Evolutionary conservation across 2,797 vertebrate species (phyloP).

Genomic region (Galaxias olidus): DNA sequence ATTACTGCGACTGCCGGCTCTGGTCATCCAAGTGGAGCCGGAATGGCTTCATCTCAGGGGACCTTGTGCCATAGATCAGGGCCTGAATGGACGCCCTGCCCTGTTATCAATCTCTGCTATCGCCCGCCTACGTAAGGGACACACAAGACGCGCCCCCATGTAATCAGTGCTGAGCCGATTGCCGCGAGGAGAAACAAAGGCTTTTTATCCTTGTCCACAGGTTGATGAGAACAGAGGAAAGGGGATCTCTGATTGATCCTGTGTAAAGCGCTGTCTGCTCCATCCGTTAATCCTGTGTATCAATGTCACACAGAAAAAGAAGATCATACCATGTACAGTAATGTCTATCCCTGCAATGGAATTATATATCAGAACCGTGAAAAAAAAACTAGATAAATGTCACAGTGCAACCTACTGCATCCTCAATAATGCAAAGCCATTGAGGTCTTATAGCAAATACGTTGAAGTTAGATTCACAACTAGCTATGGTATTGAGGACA

Average conservation of each 20-base stretch:
- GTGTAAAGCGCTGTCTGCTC: conserved; percentile 2
- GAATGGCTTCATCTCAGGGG: conserved; percentile 75
- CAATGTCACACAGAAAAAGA: too few relatives aligned
- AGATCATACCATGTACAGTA: too few relatives aligned
- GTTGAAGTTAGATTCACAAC: too few relatives aligned
- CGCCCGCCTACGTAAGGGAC: conserved; percentile 56
- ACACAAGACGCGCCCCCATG: conserved; percentile 47
- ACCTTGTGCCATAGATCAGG: conserved; percentile 66
- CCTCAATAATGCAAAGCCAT: too few relatives aligned
- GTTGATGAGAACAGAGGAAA: conserved; percentile 28
- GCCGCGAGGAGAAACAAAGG: conserved; percentile 39
- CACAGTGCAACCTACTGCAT: too few relatives aligned
- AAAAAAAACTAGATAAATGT: too few relatives aligned
- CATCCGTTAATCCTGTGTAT: background rate
- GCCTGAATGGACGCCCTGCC: conserved; percentile 67
- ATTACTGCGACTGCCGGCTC: conserved; percentile 69
- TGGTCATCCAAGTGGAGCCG: conserved; percentile 51
- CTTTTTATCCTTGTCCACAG: conserved; percentile 23
- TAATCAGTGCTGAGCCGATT: conserved; percentile 60
- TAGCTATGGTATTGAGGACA: too few relatives aligned
- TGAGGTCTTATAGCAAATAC: too few relatives aligned
- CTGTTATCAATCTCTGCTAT: conserved; percentile 76
- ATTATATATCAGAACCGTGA: too few relatives aligned
- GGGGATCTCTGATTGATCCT: conserved; percentile 22
- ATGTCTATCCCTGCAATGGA: too few relatives aligned